Conservation (phyloP, 1,140 invertebrate species). For the Schmidtea mediterranea region DNA sequence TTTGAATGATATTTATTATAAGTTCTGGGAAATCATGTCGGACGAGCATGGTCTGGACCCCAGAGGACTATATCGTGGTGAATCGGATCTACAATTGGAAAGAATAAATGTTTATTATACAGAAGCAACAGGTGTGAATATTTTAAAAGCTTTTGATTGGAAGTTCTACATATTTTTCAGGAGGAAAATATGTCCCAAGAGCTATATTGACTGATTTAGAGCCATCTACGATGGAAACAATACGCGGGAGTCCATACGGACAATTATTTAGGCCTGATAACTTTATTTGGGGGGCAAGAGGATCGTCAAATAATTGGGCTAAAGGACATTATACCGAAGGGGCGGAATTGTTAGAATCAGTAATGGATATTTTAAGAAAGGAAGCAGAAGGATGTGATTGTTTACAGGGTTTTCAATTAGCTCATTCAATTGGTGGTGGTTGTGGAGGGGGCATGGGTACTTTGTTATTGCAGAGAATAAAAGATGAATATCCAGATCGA, state of each 20-base stretch:
- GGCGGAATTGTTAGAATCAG: conserved; percentile 60
- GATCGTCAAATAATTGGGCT: conserved; percentile 54
- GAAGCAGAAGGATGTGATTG: conserved; percentile 40
- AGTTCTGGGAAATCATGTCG: conserved; percentile 65
- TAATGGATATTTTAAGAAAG: conserved; percentile 52
- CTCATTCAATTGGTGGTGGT: conserved; percentile 29
- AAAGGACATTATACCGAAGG: too few species aligned
- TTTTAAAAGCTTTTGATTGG: conserved; percentile 64
- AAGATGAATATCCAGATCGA: conserved; percentile 41
- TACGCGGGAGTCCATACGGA: conserved; percentile 34
- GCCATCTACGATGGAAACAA: conserved; percentile 23
- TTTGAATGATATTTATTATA: too few species aligned
- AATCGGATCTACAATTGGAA: conserved; percentile 54
- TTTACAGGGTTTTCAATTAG: conserved; percentile 28
- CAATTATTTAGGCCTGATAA: conserved; percentile 61
- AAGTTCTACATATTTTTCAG: conserved; percentile 53
- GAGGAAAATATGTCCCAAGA: conserved; percentile 59
- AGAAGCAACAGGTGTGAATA: too few species aligned
- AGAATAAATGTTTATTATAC: too few species aligned
- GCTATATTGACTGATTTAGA: conserved; percentile 48
- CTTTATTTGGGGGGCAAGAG: conserved; percentile 49
- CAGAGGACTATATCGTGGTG: conserved; percentile 22
- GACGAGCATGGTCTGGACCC: conserved; percentile 25
- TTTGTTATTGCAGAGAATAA: conserved; percentile 14
- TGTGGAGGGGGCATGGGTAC: conserved; percentile 16